These are phyloP conservation scores for Smutsia gigantea DNA, from an alignment of 2,797 vertebrate species.

Conservation along the genomic window DNA sequence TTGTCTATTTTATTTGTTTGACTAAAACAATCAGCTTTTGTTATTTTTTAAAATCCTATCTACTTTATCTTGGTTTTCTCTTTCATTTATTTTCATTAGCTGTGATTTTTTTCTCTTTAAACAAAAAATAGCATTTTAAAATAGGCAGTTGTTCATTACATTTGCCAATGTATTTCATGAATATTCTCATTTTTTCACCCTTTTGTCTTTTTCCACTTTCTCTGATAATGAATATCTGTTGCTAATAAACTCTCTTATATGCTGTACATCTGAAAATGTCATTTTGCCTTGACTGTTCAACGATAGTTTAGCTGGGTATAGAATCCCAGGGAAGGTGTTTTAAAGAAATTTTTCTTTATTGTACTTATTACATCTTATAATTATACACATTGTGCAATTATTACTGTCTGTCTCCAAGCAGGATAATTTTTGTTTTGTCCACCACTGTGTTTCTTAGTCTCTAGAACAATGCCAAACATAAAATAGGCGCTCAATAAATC, in stretches of 20 bases:
- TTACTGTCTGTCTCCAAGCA: background rate
- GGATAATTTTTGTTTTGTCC: background rate
- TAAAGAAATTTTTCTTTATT: background rate
- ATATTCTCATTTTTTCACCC: background rate
- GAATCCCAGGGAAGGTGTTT: background rate
- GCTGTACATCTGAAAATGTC: background rate
- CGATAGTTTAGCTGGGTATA: conserved; percentile 29
- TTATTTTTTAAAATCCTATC: background rate
- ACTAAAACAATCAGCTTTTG: background rate
- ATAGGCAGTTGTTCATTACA: background rate
- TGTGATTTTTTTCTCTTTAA: background rate
- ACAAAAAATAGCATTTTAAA: background rate
- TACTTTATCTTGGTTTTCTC: background rate
- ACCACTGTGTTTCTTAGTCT: background rate
- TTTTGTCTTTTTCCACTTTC: background rate
- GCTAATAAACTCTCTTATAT: background rate
- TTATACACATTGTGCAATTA: background rate
- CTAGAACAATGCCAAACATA: background rate
- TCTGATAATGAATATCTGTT: background rate
- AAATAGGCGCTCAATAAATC: background rate
- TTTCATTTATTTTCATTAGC: background rate
- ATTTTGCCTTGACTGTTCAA: background rate
- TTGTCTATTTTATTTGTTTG: background rate
- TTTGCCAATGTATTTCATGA: background rate
- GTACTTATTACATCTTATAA: background rate